Evolutionary conservation across 2,888 invertebrate species (phyloP).

Genomic region (Tenthredo mesomela): DNA sequence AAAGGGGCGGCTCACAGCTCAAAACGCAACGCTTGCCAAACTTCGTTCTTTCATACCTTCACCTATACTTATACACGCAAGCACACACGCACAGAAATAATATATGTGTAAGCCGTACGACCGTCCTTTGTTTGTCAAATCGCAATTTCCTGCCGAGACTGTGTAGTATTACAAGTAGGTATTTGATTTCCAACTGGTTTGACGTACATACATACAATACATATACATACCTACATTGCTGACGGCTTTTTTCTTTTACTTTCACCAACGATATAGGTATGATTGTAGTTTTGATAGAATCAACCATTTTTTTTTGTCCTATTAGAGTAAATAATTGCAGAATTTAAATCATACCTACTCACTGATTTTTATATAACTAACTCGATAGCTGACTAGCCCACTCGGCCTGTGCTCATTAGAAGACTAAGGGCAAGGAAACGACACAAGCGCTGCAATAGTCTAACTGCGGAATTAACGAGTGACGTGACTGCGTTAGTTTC

Average conservation of each 20-base stretch:
- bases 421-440: too few species aligned
- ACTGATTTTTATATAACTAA: too few species aligned
- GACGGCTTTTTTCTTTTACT: background rate
- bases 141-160: slow-evolving; percentile 19
- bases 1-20: slow-evolving; percentile 24
- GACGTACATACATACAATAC: background rate
- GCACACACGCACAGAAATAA: background rate
- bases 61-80: background rate
- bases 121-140: slow-evolving; percentile 35
- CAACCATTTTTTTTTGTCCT: too few species aligned
- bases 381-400: too few species aligned
- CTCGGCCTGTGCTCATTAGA: too few species aligned
- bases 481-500: too few species aligned
- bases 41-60: background rate
- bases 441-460: too few species aligned
- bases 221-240: background rate
- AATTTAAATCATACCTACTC: too few species aligned
- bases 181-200: slow-evolving; percentile 21
- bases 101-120: background rate
- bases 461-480: too few species aligned
- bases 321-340: too few species aligned
- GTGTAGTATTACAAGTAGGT: slow-evolving; percentile 8
- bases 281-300: too few species aligned
- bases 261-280: background rate
- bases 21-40: slow-evolving; percentile 21